A percentile compares a stretch with the other conserved stretches of the same genome.
Evolutionary conservation across 2,888 invertebrate species (phyloP).

Genomic region (Clusia tigrina): DNA sequence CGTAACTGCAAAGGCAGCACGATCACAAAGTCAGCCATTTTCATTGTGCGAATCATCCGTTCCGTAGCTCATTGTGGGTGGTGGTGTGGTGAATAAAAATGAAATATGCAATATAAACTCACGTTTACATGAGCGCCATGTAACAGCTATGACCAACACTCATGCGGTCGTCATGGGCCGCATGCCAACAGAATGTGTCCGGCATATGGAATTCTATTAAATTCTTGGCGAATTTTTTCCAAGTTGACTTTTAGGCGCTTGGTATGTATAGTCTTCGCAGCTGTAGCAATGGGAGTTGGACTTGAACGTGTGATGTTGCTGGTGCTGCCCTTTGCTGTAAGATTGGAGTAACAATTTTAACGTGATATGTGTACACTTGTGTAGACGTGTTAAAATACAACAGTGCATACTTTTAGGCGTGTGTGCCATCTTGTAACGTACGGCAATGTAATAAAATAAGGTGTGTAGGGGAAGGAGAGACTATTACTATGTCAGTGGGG

Average conservation of each 20-base stretch:
- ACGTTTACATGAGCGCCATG: slow-evolving; percentile 8
- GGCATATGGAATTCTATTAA: neutral
- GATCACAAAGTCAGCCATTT: too few relatives aligned
- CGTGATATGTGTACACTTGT: slow-evolving; percentile 5
- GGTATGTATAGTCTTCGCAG: slow-evolving; percentile 12
- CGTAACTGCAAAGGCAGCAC: too few relatives aligned
- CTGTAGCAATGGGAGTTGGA: slow-evolving; percentile 8
- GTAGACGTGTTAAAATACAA: slow-evolving; percentile 6
- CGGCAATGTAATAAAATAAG: slow-evolving; percentile 2
- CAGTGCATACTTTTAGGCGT: slow-evolving; percentile 26
- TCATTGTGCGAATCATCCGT: too few relatives aligned
- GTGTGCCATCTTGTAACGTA: neutral
- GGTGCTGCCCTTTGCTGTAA: too few relatives aligned
- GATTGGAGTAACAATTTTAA: slow-evolving; percentile 13
- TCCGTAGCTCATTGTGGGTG: too few relatives aligned
- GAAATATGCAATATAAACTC: neutral
- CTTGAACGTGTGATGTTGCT: neutral
- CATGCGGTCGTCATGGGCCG: slow-evolving; percentile 35
- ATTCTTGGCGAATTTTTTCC: neutral
- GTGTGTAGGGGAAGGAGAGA: neutral
- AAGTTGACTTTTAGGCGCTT: slow-evolving; percentile 9
- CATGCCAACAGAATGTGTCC: slow-evolving; percentile 27
- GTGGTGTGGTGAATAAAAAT: too few relatives aligned
- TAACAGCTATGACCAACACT: slow-evolving; percentile 22
- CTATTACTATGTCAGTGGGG: neutral